phyloP scores from a whole-genome alignment of 2,888 invertebrate species.

The Tipula helvola region DNA sequence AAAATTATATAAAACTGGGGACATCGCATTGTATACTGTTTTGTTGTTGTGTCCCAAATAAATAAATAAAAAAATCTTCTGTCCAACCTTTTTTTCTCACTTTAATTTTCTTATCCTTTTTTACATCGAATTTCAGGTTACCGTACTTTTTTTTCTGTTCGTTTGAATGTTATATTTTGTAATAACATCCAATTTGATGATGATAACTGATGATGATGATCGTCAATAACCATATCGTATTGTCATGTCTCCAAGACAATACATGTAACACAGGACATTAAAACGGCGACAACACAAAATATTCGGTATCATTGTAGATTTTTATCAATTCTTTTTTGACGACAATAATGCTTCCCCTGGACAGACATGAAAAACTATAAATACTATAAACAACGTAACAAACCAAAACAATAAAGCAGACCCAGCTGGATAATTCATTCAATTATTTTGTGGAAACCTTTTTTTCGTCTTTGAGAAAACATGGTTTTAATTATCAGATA shows the following conservation, averaged over 20 bases:
- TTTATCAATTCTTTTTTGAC: not conserved
- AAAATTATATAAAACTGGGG: not conserved
- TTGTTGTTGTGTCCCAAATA: not conserved
- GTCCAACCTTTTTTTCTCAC: slow-evolving; percentile 10
- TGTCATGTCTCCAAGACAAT: slow-evolving; percentile 8
- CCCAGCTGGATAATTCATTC: not conserved
- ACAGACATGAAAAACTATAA: not conserved
- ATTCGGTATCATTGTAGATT: slow-evolving; percentile 5
- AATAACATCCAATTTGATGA: slow-evolving; percentile 8
- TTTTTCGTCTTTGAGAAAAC: not conserved
- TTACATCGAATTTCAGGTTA: not conserved
- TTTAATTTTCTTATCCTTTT: not conserved
- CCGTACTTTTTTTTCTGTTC: not conserved
- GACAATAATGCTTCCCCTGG: not conserved
- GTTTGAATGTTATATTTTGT: not conserved
- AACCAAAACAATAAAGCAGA: not conserved
- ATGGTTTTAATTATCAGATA: not conserved
- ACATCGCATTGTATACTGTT: not conserved
- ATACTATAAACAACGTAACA: not conserved
- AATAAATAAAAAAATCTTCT: not conserved
- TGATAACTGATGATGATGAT: slow-evolving; percentile 7
- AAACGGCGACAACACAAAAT: slow-evolving; percentile 8
- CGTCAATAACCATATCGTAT: slow-evolving; percentile 6
- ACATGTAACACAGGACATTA: not conserved
- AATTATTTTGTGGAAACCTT: not conserved